These are phyloP conservation scores for Thamnaconus septentrionalis DNA, from an alignment of 2,113 vertebrate genomes.

Conservation along the genomic window DNA sequence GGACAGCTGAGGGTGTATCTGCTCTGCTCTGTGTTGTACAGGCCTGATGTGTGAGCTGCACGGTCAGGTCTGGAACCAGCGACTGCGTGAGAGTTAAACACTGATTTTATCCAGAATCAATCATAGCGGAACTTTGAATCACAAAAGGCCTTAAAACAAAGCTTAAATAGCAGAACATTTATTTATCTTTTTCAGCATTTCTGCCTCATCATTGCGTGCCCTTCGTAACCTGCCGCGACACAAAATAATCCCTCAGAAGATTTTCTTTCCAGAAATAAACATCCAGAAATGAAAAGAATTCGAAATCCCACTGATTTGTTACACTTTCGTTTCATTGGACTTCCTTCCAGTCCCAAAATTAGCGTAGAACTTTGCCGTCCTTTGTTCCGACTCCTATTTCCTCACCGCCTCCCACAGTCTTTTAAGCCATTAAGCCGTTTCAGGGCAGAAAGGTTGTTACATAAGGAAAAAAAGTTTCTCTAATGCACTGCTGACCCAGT, in stretches of 20 bases:
- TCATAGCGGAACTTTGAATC: no score
- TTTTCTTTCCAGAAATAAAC: no score
- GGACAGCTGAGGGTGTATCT: conserved; percentile 45
- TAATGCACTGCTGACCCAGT: conserved; percentile 59
- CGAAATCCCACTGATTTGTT: no score
- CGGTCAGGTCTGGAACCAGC: no score
- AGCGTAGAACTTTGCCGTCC: conserved; percentile 14
- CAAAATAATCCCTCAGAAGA: no score
- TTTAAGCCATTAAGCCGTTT: conserved; percentile 50
- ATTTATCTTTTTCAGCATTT: no score
- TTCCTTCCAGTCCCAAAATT: not conserved
- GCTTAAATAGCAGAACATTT: no score
- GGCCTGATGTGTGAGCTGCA: not conserved
- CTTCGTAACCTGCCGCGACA: no score
- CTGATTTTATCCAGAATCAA: not conserved
- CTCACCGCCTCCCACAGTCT: not conserved
- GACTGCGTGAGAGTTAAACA: not conserved
- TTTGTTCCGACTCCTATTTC: conserved; percentile 26
- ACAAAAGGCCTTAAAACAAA: no score
- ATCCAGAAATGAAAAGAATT: no score
- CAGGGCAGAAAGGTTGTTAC: conserved; percentile 43
- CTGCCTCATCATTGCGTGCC: no score
- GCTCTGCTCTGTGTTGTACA: conserved; percentile 1
- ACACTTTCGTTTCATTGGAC: no score
- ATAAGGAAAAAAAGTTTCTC: conserved; percentile 51